These are phyloP conservation scores for Misgurnus mizolepis DNA, from an alignment of 2,113 vertebrate genomes.

Conservation along the genomic window DNA sequence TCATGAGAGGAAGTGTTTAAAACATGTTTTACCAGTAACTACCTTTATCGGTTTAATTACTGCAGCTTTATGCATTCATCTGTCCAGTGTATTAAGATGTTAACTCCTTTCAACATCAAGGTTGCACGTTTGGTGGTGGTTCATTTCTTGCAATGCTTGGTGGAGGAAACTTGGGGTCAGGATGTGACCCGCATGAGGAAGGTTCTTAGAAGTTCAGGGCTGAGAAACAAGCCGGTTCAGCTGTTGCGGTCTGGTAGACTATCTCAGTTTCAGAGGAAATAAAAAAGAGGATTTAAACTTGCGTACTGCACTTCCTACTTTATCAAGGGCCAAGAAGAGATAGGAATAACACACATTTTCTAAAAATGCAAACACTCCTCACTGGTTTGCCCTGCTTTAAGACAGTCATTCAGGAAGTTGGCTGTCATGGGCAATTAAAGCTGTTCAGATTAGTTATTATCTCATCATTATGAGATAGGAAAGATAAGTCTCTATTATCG, in stretches of 20 bases:
- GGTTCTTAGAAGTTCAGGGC: neutral
- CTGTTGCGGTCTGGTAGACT: neutral
- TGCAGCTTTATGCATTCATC: too few relatives aligned
- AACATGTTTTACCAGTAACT: too few relatives aligned
- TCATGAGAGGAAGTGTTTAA: too few relatives aligned
- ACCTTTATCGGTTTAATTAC: too few relatives aligned
- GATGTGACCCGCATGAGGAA: neutral
- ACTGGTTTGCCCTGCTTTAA: neutral
- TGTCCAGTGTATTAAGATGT: too few relatives aligned
- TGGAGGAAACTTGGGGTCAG: neutral
- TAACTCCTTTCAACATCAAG: neutral
- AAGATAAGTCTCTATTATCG: constrained; percentile 6
- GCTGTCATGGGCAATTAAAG: constrained; percentile 33
- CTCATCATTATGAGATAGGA: constrained; percentile 24
- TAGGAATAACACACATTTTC: constrained; percentile 2
- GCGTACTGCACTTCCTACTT: neutral
- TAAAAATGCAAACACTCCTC: neutral
- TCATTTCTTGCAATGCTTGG: neutral
- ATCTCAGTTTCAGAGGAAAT: constrained; percentile 22
- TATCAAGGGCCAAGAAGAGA: neutral
- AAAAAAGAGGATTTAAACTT: constrained; percentile 20
- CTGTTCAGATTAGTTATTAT: constrained; percentile 11
- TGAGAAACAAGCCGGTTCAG: constrained; percentile 5
- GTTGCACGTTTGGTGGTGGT: neutral
- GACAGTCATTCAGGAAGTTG: constrained; percentile 14